Conservation (phyloP, 2,113 vertebrate species). For the Cettia cetti region DNA sequence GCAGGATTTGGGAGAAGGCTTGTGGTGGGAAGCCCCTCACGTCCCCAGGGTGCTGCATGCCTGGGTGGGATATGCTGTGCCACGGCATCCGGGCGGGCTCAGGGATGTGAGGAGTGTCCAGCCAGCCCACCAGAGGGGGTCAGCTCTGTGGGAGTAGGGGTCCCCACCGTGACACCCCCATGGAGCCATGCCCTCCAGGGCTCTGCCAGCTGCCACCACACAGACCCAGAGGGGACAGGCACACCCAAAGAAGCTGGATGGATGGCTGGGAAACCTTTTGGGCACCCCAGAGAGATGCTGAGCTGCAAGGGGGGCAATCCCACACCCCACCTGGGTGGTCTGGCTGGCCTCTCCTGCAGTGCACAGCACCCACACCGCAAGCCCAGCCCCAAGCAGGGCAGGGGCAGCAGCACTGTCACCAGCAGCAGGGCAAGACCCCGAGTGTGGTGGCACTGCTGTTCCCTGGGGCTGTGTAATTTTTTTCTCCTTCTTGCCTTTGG, state of each 20-base stretch:
- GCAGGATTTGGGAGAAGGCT: not conserved
- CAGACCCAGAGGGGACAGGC: not conserved
- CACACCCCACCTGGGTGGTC: not conserved
- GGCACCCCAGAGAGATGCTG: not conserved
- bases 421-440: not conserved
- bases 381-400: not conserved
- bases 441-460: not conserved
- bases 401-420: not conserved
- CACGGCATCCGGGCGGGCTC: not conserved
- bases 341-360: not conserved
- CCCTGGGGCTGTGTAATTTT: not conserved
- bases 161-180: not conserved
- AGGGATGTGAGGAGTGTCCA: rapidly evolving
- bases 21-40: rapidly evolving
- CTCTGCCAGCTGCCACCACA: not conserved
- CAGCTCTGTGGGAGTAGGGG: rapidly evolving
- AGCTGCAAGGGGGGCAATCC: not conserved
- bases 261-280: not conserved
- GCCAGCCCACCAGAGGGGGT: not conserved
- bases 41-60: not conserved
- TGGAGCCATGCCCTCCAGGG: rapidly evolving
- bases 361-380: not conserved
- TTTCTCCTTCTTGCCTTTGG: not conserved
- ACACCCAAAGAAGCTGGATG: rapidly evolving
- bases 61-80: not conserved